Evolutionary conservation across 2,888 invertebrate species (phyloP).

Genomic region (Parthenolecanium corni): DNA sequence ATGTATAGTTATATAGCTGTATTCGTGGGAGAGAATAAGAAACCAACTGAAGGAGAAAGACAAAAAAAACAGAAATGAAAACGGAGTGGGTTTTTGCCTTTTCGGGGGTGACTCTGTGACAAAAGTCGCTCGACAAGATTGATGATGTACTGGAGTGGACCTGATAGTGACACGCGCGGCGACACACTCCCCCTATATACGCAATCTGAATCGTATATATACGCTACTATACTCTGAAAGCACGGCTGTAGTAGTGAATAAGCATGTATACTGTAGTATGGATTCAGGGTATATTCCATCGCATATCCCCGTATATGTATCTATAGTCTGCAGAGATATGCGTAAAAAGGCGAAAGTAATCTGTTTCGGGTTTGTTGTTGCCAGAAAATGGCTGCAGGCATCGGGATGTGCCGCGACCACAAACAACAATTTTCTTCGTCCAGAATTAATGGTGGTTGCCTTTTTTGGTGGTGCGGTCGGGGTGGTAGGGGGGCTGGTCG

Average conservation of each 20-base stretch:
- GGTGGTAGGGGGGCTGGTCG: too few species aligned
- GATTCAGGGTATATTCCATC: too few species aligned
- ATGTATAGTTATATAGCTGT: background rate
- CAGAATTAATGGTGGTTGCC: slow-evolving; percentile 3
- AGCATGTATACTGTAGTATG: too few species aligned
- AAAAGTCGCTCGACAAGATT: slow-evolving; percentile 31
- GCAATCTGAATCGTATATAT: too few species aligned
- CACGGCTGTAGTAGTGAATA: too few species aligned
- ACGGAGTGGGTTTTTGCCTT: background rate
- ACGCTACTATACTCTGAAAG: too few species aligned
- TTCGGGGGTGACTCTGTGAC: slow-evolving; percentile 26
- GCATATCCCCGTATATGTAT: background rate
- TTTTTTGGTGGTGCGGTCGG: background rate
- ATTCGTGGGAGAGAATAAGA: background rate
- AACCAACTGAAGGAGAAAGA: background rate
- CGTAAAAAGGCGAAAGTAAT: slow-evolving; percentile 27
- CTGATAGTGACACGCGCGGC: slow-evolving; percentile 30
- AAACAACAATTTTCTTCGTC: slow-evolving; percentile 12
- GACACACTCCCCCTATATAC: background rate
- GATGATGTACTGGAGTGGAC: slow-evolving; percentile 32
- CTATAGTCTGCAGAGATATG: slow-evolving; percentile 14
- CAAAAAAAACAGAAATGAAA: background rate
- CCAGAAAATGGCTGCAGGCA: slow-evolving; percentile 15
- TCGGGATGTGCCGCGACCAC: slow-evolving; percentile 4
- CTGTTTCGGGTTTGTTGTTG: slow-evolving; percentile 22